Evolutionary conservation across 2,797 vertebrate genomes (phyloP).

Genomic region (Chaenodraco wilsoni): DNA sequence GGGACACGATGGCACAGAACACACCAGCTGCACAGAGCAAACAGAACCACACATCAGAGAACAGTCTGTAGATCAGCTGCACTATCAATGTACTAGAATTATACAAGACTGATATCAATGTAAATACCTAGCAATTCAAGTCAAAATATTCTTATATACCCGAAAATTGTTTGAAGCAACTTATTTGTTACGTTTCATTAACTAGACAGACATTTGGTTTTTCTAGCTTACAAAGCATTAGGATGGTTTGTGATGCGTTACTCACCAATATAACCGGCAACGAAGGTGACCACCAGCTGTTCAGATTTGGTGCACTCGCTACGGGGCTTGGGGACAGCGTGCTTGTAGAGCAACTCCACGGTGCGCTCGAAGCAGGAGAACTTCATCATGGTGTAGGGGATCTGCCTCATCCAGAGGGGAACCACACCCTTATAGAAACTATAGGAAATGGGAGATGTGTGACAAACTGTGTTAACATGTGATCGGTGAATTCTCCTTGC

Average conservation of each 20-base stretch:
- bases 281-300: conserved; percentile 95
- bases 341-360: conserved; percentile 95
- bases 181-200: no score
- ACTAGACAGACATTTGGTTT: not conserved
- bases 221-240: not conserved
- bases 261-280: conserved; percentile 98
- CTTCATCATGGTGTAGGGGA: conserved; percentile 99
- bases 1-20: conserved; percentile 98
- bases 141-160: not conserved
- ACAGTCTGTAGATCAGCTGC: no score
- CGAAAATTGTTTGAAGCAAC: not conserved
- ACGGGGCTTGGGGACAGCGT: conserved; percentile 94
- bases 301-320: conserved; percentile 92
- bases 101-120: no score
- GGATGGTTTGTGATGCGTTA: not conserved
- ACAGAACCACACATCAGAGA: conserved; percentile 2
- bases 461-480: no score
- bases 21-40: conserved; percentile 88
- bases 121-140: not conserved
- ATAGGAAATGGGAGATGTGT: not conserved
- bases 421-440: conserved; percentile 99
- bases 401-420: conserved; percentile 99
- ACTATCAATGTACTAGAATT: not conserved
- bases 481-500: no score
- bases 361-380: conserved; percentile 99